Conservation (phyloP, 53 echinoderm and acorn worm species). For the Echinometra lucunter region DNA sequence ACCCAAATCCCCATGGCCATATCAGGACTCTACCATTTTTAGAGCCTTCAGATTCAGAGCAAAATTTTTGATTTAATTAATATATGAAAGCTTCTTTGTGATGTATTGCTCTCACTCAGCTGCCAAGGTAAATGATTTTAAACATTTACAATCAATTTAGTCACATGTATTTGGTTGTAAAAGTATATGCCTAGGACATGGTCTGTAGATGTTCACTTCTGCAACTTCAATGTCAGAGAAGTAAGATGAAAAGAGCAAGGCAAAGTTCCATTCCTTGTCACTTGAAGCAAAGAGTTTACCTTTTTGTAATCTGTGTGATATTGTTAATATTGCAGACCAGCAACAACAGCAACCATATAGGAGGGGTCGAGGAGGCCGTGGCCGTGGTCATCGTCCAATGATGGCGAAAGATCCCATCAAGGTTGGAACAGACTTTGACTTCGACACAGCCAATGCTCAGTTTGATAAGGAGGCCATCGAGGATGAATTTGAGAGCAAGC, state of each 20-base stretch:
- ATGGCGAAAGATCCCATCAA: constrained; percentile 79
- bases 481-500: constrained; percentile 90
- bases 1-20: too few relatives aligned
- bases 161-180: neutral
- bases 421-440: constrained; percentile 95
- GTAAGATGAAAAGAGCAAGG: neutral
- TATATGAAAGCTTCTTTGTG: too few relatives aligned
- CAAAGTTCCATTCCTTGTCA: neutral
- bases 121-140: too few relatives aligned
- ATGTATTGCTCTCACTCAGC: too few relatives aligned
- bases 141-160: too few relatives aligned
- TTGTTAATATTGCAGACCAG: neutral
- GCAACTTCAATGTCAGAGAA: neutral
- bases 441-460: constrained; percentile 79
- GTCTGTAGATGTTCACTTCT: neutral
- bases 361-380: constrained; percentile 76
- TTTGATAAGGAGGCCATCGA: constrained; percentile 86
- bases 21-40: too few relatives aligned
- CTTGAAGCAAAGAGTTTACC: too few relatives aligned
- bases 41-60: too few relatives aligned
- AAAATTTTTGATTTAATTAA: too few relatives aligned
- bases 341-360: constrained; percentile 46
- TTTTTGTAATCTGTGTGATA: too few relatives aligned
- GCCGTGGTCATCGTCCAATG: constrained; percentile 71
- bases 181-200: neutral